Evolutionary conservation across 2,888 invertebrate genomes (phyloP).

Genomic region (Drosophila dives): DNA sequence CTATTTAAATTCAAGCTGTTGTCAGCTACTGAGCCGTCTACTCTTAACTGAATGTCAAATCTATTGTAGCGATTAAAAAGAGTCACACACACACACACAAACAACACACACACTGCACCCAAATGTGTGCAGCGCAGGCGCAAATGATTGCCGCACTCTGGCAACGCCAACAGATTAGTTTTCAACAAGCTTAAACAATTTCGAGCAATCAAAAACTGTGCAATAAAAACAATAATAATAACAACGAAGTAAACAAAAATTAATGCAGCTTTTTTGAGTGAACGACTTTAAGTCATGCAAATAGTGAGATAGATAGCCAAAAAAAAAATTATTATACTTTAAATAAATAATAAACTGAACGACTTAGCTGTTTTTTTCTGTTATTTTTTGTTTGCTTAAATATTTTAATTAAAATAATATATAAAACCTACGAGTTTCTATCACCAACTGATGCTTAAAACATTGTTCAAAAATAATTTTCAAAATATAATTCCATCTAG

Average conservation of each 20-base stretch:
- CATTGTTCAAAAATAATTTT: neutral
- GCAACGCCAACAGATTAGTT: slow-evolving; percentile 22
- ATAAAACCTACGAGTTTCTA: rapidly evolving
- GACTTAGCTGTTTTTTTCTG: too few species aligned
- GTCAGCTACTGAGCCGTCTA: slow-evolving; percentile 21
- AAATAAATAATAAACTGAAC: neutral
- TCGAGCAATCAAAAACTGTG: slow-evolving; percentile 65
- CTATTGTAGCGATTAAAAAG: slow-evolving; percentile 68
- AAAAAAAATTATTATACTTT: neutral
- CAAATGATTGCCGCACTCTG: slow-evolving; percentile 27
- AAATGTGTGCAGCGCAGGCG: slow-evolving; percentile 17
- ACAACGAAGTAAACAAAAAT: slow-evolving; percentile 31
- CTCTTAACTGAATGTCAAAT: slow-evolving; percentile 77
- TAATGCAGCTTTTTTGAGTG: neutral
- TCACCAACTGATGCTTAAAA: neutral
- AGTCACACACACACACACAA: slow-evolving; percentile 17
- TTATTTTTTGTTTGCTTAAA: neutral
- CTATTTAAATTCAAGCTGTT: neutral
- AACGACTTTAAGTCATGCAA: slow-evolving; percentile 16
- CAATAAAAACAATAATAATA: slow-evolving; percentile 39
- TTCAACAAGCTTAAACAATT: slow-evolving; percentile 65
- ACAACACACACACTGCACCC: neutral
- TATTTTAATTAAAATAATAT: neutral
- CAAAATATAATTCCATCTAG: neutral
- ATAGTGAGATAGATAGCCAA: too few species aligned